Conservation (phyloP, 2,888 invertebrate species). For the Adelphocoris suturalis region DNA sequence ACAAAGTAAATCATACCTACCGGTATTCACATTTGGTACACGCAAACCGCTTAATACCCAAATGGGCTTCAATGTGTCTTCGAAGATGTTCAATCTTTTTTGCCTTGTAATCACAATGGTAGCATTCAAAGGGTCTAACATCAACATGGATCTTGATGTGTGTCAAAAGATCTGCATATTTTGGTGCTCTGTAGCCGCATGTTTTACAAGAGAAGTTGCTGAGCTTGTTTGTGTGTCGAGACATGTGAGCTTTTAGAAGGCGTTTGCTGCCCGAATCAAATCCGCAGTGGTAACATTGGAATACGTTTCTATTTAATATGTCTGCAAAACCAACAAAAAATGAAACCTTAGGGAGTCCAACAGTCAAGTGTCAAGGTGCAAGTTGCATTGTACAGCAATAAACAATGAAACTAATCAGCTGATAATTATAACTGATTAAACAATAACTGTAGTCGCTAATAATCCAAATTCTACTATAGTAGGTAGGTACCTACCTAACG, state of each 20-base stretch:
- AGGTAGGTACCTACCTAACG: no score
- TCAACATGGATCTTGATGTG: not conserved
- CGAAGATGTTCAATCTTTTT: not conserved
- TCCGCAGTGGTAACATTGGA: not conserved
- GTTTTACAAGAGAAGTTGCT: not conserved
- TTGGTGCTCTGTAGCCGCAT: not conserved
- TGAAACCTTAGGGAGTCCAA: no score
- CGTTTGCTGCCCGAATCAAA: not conserved
- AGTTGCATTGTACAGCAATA: no score
- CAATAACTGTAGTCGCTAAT: no score
- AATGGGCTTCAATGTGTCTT: not conserved
- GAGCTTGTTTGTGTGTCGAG: not conserved
- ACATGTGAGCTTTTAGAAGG: not conserved
- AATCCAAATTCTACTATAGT: no score
- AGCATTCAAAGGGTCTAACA: not conserved
- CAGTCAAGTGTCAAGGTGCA: no score
- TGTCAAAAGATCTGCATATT: not conserved
- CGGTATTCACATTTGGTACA: not conserved
- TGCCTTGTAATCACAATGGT: constrained; percentile 8
- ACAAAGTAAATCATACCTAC: not conserved
- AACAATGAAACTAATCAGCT: no score
- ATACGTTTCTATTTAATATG: not conserved
- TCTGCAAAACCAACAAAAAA: no score
- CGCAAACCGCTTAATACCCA: not conserved
- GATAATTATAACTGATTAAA: no score